Evolutionary conservation across 2,797 vertebrate species (phyloP).

Genomic region (Mionectes olivaceus): DNA sequence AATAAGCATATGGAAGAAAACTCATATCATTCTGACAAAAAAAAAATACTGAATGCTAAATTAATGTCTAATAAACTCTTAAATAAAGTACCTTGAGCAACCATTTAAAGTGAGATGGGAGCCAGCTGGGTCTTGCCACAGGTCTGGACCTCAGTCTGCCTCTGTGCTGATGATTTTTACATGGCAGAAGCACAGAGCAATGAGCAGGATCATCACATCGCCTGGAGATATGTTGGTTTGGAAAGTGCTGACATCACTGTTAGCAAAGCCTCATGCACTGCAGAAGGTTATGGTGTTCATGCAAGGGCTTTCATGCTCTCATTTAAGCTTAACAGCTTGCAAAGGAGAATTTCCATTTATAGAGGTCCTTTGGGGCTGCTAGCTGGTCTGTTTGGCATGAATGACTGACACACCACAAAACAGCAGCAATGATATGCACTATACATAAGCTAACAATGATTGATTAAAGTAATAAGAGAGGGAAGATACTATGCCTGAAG

Average conservation of each 20-base stretch:
- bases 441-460: conserved; percentile 24
- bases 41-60: background rate
- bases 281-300: background rate
- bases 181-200: rapidly evolving
- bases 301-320: conserved; percentile 1
- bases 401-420: conserved; percentile 56
- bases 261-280: background rate
- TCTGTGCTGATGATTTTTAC: background rate
- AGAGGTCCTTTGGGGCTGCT: conserved; percentile 15
- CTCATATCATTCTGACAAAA: background rate
- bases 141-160: background rate
- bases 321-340: conserved; percentile 18
- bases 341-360: background rate
- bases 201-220: background rate
- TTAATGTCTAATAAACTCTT: background rate
- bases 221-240: background rate
- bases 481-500: conserved; percentile 29
- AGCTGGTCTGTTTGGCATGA: conserved; percentile 52
- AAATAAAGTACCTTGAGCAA: background rate
- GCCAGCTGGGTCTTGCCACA: background rate
- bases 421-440: conserved; percentile 16
- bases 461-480: conserved; percentile 57
- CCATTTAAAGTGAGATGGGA: background rate
- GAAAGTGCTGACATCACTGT: background rate
- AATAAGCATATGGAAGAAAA: background rate